Evolutionary conservation across 2,797 vertebrate species (phyloP), one percentile per base, ranked within the genome.

Genomic region (Semaprochilodus insignis): DNA sequence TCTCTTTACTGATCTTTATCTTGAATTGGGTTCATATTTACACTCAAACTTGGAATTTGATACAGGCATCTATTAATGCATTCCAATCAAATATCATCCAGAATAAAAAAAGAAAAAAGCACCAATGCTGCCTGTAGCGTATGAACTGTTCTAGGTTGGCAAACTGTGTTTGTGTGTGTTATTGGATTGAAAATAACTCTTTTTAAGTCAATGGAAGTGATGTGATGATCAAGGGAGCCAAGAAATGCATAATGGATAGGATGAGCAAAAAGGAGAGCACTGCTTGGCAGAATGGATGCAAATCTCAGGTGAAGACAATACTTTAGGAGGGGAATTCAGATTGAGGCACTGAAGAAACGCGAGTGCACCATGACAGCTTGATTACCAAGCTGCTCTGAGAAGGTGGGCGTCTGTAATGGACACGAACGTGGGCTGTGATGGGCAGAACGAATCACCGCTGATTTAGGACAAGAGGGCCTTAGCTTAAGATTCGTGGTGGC

Each of bases 381-480:
- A 73, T 73, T 73, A 54, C 70, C 8, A 2, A 54, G 70, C 25
- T 17, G 15, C 70, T 54, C 14, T n/a, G 72, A 36, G 19, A n/a
- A 13, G 54, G 40, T 70, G 73, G 62, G 80, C 19, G 62, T 48
- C 34, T 16, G 27, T 74, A 59, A 74, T 59, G 54, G 72, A 27
- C 25, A 57, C 17, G 17, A 31, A 10, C 34, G 63, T 63, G 55
- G 78, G 52, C n/a, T 25, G 74, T 63, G 69, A 59, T 71, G 70
- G 81, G 77, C 72, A 74, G 66, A 80, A 80, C 77, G 13, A 80
- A 80, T 84, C 4, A 52, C 19, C 25, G 25, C 63, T 80, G 44
- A 75, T 55, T 71, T 57, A 75, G 70, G 52, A 73, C 72, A 80
- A 69, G 52, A 13, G 11, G 59, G 63, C 60, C 63, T 80, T 65